A percentile compares a stretch with the other conserved stretches of the same genome.
Evolutionary conservation across 2,888 invertebrate species (phyloP).

Genomic region (Antitype chi): DNA sequence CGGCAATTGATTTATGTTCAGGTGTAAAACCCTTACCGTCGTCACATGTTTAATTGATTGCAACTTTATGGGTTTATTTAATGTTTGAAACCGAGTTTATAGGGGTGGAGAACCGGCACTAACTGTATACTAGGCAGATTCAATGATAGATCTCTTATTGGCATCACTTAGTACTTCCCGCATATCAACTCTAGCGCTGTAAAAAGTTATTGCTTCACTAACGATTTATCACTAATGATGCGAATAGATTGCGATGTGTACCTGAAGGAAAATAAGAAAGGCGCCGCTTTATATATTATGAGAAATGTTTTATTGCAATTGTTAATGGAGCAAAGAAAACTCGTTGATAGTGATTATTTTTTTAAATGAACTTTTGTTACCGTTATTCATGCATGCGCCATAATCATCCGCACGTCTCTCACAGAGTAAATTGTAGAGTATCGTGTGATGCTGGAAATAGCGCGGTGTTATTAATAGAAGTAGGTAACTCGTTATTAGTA

Average conservation of each 20-base stretch:
- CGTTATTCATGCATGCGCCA: constrained; percentile 50
- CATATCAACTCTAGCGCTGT: constrained; percentile 67
- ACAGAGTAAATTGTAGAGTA: constrained; percentile 55
- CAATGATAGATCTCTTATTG: constrained; percentile 69
- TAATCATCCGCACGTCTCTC: constrained; percentile 42
- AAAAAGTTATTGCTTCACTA: constrained; percentile 72
- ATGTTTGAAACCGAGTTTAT: constrained; percentile 69
- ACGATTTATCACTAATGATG: constrained; percentile 70
- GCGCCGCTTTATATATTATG: constrained; percentile 8
- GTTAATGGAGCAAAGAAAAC: constrained; percentile 35
- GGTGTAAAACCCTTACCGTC: constrained; percentile 63
- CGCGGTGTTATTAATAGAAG: constrained; percentile 64
- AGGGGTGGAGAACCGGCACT: constrained; percentile 62
- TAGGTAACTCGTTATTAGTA: constrained; percentile 65
- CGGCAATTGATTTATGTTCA: constrained; percentile 72
- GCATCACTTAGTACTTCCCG: constrained; percentile 70
- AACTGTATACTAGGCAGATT: constrained; percentile 65
- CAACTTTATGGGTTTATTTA: constrained; percentile 73
- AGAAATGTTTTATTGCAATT: constrained; percentile 37
- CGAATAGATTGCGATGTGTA: constrained; percentile 47
- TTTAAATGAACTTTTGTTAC: constrained; percentile 34
- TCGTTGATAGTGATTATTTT: constrained; percentile 23
- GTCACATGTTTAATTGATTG: constrained; percentile 73
- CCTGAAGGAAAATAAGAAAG: constrained; percentile 40
- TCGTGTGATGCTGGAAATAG: constrained; percentile 62